Conservation (phyloP, 2,113 vertebrate species). For the Theristicus caerulescens region DNA sequence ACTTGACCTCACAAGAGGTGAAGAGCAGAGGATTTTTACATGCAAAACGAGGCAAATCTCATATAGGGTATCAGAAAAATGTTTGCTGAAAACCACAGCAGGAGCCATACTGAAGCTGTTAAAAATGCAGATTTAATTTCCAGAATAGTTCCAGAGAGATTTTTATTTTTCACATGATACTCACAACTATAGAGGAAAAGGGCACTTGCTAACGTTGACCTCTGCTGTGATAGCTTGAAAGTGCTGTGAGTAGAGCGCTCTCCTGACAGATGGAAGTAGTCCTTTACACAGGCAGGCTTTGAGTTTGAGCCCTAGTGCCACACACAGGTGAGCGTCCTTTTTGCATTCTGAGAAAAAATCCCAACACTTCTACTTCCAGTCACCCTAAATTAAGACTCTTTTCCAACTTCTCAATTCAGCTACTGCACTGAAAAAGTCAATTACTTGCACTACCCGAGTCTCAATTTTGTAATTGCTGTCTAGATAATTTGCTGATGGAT, state of each 20-base stretch:
- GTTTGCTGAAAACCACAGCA: background rate
- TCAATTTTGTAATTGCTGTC: background rate
- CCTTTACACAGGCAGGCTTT: background rate
- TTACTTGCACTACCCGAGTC: background rate
- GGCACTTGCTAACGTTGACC: background rate
- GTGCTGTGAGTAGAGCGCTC: background rate
- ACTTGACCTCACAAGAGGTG: background rate
- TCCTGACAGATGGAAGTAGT: background rate
- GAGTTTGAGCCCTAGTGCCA: background rate
- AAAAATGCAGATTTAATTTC: constrained; percentile 43
- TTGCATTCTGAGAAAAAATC: background rate
- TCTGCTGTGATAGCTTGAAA: background rate
- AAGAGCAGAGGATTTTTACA: background rate
- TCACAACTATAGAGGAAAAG: background rate
- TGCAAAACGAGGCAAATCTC: background rate
- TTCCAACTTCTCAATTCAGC: background rate
- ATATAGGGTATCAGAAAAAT: background rate
- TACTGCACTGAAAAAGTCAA: background rate
- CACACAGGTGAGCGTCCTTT: background rate
- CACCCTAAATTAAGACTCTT: background rate
- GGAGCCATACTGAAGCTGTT: background rate
- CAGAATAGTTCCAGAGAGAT: background rate
- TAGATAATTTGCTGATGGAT: constrained; percentile 26
- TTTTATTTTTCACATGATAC: background rate
- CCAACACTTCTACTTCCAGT: background rate